Evolutionary conservation across 2,113 vertebrate genomes (phyloP).

Genomic region (Chrysemys picta): DNA sequence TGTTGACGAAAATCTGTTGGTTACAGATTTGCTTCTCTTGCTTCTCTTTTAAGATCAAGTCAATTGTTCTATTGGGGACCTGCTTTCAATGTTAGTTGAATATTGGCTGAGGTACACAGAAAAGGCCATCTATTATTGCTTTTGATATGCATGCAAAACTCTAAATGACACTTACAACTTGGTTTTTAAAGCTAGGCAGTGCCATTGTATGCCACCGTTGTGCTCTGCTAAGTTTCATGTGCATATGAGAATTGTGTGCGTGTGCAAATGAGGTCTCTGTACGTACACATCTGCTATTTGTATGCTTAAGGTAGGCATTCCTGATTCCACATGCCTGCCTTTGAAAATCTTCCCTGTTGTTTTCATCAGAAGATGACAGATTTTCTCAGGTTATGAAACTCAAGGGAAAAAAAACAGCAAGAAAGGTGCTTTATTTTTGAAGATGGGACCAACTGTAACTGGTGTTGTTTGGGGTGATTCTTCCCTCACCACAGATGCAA

Average conservation of each 20-base stretch:
- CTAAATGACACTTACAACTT: background rate
- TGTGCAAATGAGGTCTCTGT: background rate
- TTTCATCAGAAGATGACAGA: constrained; percentile 17
- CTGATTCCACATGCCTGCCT: constrained; percentile 29
- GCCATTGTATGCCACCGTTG: background rate
- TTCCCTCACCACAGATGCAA: background rate
- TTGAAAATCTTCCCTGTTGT: constrained; percentile 40
- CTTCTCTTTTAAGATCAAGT: background rate
- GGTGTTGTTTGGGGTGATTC: constrained; percentile 10
- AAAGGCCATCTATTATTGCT: background rate
- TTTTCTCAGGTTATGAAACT: background rate
- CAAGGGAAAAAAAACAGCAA: accelerated
- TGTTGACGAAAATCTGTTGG: background rate
- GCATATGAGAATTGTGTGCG: background rate
- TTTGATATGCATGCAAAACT: constrained; percentile 29
- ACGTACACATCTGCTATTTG: constrained; percentile 26
- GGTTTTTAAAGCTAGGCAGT: background rate
- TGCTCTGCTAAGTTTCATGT: background rate
- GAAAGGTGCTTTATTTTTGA: background rate
- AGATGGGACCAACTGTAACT: constrained; percentile 41
- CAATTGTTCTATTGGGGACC: constrained; percentile 13
- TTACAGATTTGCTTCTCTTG: background rate
- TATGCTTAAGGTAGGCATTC: background rate
- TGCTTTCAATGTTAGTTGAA: constrained; percentile 28
- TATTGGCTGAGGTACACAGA: background rate